These are phyloP conservation scores for Phoxinus dragarum DNA, from an alignment of 2,797 vertebrate genomes.

Conservation along the genomic window DNA sequence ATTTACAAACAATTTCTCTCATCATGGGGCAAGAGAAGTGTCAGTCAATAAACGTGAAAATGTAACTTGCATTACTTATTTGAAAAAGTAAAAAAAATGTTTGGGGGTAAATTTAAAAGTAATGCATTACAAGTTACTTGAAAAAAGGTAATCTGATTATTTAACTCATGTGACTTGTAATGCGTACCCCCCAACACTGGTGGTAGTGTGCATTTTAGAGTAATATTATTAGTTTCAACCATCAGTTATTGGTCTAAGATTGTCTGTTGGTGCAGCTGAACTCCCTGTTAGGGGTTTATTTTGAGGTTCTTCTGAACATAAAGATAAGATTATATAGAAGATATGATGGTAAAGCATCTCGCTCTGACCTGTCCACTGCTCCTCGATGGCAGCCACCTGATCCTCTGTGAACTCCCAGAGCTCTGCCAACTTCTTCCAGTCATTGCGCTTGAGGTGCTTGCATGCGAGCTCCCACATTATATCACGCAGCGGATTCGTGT, in stretches of 20 bases:
- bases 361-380: slow-evolving; percentile 92
- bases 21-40: too few species aligned
- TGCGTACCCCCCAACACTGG: background rate
- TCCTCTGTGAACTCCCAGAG: slow-evolving; percentile 84
- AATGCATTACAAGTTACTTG: too few species aligned
- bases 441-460: slow-evolving; percentile 78
- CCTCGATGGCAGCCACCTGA: slow-evolving; percentile 86
- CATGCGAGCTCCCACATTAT: slow-evolving; percentile 87
- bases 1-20: too few species aligned
- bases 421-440: slow-evolving; percentile 88
- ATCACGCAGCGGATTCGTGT: slow-evolving; percentile 81
- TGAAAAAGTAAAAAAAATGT: too few species aligned
- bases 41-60: too few species aligned
- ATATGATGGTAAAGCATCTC: too few species aligned
- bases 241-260: background rate
- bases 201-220: background rate
- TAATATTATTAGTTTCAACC: background rate
- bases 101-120: too few species aligned
- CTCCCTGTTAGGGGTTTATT: background rate
- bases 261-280: background rate
- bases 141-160: background rate
- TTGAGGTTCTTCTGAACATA: background rate
- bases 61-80: too few species aligned
- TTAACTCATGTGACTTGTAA: background rate
- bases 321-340: background rate